Evolutionary conservation across 2,888 invertebrate genomes (phyloP).

Genomic region (Exephanes ischioxanthus): DNA sequence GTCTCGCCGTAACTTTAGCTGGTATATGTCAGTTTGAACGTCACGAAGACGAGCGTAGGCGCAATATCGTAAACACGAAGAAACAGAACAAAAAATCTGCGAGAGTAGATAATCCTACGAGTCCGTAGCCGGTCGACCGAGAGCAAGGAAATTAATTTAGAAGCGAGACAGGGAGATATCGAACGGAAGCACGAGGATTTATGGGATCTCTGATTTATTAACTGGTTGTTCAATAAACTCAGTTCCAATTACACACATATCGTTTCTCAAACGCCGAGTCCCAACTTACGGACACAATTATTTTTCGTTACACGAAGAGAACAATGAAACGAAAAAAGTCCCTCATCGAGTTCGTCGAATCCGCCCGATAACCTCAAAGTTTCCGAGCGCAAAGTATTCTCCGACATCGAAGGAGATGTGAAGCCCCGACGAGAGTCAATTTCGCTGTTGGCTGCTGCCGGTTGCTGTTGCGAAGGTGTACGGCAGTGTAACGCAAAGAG

Average conservation of each 20-base stretch:
- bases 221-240: slow-evolving; percentile 5
- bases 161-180: not conserved
- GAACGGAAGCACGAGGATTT: slow-evolving; percentile 7
- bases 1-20: not conserved
- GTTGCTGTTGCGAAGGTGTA: slow-evolving; percentile 21
- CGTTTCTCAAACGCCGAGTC: not conserved
- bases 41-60: slow-evolving; percentile 49
- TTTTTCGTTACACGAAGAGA: not conserved
- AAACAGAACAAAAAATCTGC: slow-evolving; percentile 7
- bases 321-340: not conserved
- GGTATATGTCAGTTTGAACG: not conserved
- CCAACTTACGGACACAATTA: not conserved
- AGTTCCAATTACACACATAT: not conserved
- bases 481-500: slow-evolving; percentile 16
- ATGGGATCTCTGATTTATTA: slow-evolving; percentile 33
- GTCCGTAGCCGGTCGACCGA: not conserved
- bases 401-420: not conserved
- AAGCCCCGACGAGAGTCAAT: slow-evolving; percentile 28
- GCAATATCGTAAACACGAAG: not conserved
- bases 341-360: not conserved
- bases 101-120: not conserved
- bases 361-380: not conserved
- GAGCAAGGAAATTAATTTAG: slow-evolving; percentile 21
- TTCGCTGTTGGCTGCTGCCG: slow-evolving; percentile 19
- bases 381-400: not conserved